Evolutionary conservation across 2,113 vertebrate genomes (phyloP), one percentile per base, ranked within the genome.

Genomic region (Dinomys branickii): DNA sequence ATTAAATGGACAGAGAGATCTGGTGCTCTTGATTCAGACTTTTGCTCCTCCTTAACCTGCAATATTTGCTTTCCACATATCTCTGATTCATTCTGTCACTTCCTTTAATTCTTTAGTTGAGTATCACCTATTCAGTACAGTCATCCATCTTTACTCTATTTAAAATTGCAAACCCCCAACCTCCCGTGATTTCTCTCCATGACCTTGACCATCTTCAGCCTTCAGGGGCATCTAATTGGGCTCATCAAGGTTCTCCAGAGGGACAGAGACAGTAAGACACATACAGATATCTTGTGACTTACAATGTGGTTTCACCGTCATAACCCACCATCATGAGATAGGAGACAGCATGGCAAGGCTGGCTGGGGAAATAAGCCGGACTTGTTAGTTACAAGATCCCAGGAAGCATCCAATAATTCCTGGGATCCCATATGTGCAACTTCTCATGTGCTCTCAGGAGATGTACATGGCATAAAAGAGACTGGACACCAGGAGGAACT

Each of bases 81-180:
- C 44, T 89, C 8, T 71, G 81, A 87, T 33, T 93, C 59, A 56
- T n/a, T n/a, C n/a, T 7, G 38, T 95, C 30, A 71, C 84, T 67
- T 88, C 54, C 11, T 90, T 71, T 73, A 95, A 83, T 38, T 75
- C 82, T 88, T 41, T 30, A 58, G 13, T 78, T 17, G 78, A 92
- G 81, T 90, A 54, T 56, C n/a, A 91, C 54, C 58, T 95, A 44
- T 30, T 22, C 89, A 38, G 24, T 94, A 95, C 87, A 85, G 22
- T 26, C 13, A 77, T 85, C 7, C 3, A 59, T 80, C 28, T 30
- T n/a, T 10, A 80, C 0, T 0, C 22, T 71, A 65, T 85, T 95
- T 92, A 75, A 86, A 87, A 54, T 47, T 63, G 7, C 44, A 83
- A 77, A 16, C 7, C 59, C 88, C 41, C 3, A 65, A 35, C 44